These are phyloP conservation scores for Aphis gossypii DNA, from an alignment of 1,140 invertebrate genomes.

Conservation along the genomic window DNA sequence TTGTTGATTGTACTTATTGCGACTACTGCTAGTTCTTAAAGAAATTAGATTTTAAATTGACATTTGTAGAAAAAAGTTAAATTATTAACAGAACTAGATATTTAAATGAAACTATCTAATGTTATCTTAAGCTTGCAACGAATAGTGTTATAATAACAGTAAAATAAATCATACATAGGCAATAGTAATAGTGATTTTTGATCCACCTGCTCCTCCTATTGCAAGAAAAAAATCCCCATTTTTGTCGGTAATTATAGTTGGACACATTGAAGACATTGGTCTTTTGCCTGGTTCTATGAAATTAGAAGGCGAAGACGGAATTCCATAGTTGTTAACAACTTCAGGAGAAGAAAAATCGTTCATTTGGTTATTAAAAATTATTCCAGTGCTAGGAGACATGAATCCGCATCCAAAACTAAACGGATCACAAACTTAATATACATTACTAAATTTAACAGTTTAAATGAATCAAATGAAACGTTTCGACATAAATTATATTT, in stretches of 20 bases:
- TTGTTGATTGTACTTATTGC: too few species aligned
- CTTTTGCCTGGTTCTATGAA: constrained; percentile 80
- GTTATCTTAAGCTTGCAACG: background rate
- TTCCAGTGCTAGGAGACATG: constrained; percentile 79
- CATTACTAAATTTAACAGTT: background rate
- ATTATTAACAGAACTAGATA: background rate
- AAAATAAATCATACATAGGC: constrained; percentile 69
- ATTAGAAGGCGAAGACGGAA: constrained; percentile 83
- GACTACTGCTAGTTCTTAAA: too few species aligned
- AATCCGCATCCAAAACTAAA: constrained; percentile 78
- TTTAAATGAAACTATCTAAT: background rate
- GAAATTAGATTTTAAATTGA: too few species aligned
- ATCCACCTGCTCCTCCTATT: constrained; percentile 87
- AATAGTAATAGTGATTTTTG: constrained; percentile 84
- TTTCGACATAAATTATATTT: background rate
- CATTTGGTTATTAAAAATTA: constrained; percentile 95
- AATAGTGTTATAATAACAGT: background rate
- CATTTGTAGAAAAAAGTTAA: too few species aligned
- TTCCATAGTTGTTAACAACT: constrained; percentile 77
- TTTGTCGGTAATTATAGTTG: constrained; percentile 77
- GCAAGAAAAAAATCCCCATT: constrained; percentile 74
- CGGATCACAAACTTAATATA: constrained; percentile 24
- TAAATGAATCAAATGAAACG: background rate
- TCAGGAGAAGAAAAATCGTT: constrained; percentile 90
- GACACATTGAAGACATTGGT: constrained; percentile 90